These are phyloP conservation scores for Tyrannus savana DNA, from an alignment of 2,113 vertebrate genomes.

Conservation along the genomic window DNA sequence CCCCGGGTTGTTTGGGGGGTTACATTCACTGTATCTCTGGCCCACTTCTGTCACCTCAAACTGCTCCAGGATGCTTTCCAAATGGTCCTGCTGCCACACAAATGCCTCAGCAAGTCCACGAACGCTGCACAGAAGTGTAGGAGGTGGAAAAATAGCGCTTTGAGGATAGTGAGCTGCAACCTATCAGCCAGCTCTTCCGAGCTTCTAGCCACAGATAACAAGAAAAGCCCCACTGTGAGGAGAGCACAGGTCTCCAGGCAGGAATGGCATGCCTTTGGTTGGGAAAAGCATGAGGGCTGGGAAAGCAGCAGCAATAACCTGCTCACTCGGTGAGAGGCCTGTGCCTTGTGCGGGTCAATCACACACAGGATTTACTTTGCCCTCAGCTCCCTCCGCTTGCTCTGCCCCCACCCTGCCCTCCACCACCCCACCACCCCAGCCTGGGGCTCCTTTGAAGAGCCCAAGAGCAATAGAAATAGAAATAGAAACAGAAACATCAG, in stretches of 20 bases:
- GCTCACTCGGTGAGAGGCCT: rapidly evolving
- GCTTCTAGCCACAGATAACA: neutral
- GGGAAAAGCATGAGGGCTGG: neutral
- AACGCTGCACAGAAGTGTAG: rapidly evolving
- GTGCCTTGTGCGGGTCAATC: neutral
- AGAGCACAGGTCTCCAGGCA: neutral
- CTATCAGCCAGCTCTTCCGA: neutral
- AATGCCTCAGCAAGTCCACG: neutral
- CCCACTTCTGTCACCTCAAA: neutral
- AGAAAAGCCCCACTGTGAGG: neutral
- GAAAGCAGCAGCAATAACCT: neutral
- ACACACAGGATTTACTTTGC: neutral
- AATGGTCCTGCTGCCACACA: neutral
- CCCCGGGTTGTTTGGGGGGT: neutral
- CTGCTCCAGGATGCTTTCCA: neutral
- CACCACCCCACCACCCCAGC: neutral
- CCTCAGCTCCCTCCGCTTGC: neutral
- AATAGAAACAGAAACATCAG: neutral
- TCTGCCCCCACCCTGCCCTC: neutral
- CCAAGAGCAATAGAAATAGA: neutral
- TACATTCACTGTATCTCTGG: neutral
- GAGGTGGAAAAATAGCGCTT: neutral
- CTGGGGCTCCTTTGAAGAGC: neutral
- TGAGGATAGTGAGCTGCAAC: neutral
- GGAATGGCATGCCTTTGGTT: neutral